Conservation (phyloP, 1,140 invertebrate species). For the Drosophila mauritiana region DNA sequence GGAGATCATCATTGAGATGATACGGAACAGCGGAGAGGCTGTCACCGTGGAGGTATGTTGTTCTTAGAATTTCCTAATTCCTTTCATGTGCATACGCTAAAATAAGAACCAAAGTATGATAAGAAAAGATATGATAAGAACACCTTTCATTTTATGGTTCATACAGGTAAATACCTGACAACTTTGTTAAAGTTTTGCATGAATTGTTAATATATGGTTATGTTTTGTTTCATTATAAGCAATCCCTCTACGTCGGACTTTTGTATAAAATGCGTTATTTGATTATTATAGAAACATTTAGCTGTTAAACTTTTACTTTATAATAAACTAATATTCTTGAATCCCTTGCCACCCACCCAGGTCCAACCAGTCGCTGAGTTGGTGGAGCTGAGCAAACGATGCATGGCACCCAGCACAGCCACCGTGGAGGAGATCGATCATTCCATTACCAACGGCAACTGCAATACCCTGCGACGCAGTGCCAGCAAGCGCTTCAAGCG, state of each 20-base stretch:
- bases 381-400: constrained; percentile 92
- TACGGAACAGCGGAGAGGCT: constrained; percentile 92
- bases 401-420: constrained; percentile 84
- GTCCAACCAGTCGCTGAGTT: constrained; percentile 95
- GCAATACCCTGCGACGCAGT: constrained; percentile 91
- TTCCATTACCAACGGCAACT: constrained; percentile 81
- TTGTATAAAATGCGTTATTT: too few species aligned
- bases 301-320: too few species aligned
- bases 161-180: background rate
- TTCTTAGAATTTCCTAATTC: constrained; percentile 1
- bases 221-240: too few species aligned
- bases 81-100: background rate
- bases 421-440: constrained; percentile 77
- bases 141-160: background rate
- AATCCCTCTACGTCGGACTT: too few species aligned
- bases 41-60: constrained; percentile 92
- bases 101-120: background rate
- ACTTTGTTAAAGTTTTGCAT: background rate
- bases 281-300: too few species aligned
- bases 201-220: background rate
- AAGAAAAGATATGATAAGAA: constrained; percentile 5
- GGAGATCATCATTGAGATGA: constrained; percentile 97
- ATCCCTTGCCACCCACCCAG: constrained; percentile 14
- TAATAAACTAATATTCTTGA: background rate
- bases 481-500: constrained; percentile 90